Base-by-base conservation (phyloP, 2,113 vertebrate species). In the Crotalus viridis region DNA sequence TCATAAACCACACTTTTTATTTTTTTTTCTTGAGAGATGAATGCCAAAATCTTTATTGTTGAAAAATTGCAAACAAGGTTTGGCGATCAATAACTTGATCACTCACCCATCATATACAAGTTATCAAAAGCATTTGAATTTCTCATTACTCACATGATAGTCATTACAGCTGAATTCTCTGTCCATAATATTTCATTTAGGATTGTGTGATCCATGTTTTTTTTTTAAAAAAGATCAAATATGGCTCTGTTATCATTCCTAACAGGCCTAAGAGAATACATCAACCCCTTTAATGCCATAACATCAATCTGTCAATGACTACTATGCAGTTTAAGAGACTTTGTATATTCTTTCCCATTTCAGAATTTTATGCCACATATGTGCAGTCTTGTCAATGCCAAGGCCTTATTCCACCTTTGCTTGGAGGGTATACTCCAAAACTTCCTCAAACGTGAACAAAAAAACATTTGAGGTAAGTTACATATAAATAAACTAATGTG, bases 21-120 rank as follows among this genome's bases (percentile, higher is more conserved):
- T 10, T 93, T 91, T 85, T 26, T 33, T 22, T 43, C 48, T 93
- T 85, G 93, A 94, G 89, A 94, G 91, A 86, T 91, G 94, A 95
- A 95, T 94, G 92, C 88, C 96, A 95, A 88, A 94, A 55, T 13
- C 39, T 95, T 95, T 0, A 48, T 89, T 93, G 94, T 88, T 94
- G 39, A 94, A 95, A 88, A 94, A 89, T 28, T 74, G 92, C 48
- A 92, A 56, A 95, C 51, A 89, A 95, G 91, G 94, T n/a, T 28
- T 88, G n/a, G 28, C 74, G 86, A 95, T 96, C 95, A 95, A 94
- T 92, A 93, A 81, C 19, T 91, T 69, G 48, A 69, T 91, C 15
- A 88, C 92, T 96, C 94, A 52, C 87, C 85, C 94, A 94, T 94
- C 89, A 93, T 96, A 91, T 64, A 89, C 46, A 93, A 92, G 87